These are phyloP conservation scores for Leptosomus discolor DNA, from an alignment of 2,113 vertebrate genomes.

Conservation along the genomic window DNA sequence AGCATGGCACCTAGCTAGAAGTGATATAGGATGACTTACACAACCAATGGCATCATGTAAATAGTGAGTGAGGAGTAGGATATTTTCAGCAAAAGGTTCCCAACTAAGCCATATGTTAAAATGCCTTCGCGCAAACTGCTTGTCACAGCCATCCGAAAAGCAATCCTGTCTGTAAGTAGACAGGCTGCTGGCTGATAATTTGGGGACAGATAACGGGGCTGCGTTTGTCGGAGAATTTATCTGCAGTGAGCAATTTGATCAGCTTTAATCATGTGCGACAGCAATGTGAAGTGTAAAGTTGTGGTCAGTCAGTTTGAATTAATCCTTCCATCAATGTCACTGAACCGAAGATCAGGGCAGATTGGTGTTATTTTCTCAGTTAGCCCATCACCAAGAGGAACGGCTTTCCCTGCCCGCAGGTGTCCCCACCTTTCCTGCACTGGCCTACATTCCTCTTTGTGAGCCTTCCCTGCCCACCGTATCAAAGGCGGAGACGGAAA, in stretches of 20 bases:
- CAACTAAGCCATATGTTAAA: conserved; percentile 18
- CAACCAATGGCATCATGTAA: not conserved
- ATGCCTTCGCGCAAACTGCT: not conserved
- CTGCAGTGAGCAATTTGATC: not conserved
- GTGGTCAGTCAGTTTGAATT: conserved; percentile 58
- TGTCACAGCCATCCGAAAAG: not conserved
- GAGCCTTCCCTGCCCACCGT: not conserved
- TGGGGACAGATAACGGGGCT: not conserved
- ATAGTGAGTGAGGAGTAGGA: not conserved
- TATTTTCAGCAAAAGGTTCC: not conserved
- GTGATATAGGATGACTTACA: not conserved
- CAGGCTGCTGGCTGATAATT: not conserved
- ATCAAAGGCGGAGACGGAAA: not conserved
- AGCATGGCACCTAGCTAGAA: not conserved
- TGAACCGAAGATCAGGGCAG: not conserved
- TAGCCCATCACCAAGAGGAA: not conserved
- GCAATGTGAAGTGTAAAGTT: not conserved
- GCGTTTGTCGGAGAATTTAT: not conserved
- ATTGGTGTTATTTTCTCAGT: not conserved
- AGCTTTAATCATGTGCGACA: conserved; percentile 49
- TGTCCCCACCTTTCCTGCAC: not conserved
- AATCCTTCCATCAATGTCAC: conserved; percentile 22
- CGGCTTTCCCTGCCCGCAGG: not conserved
- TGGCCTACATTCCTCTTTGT: not conserved
- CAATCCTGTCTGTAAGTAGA: not conserved